Base-by-base conservation (phyloP, 1,140 invertebrate species). In the Drosophila tsacasi region DNA sequence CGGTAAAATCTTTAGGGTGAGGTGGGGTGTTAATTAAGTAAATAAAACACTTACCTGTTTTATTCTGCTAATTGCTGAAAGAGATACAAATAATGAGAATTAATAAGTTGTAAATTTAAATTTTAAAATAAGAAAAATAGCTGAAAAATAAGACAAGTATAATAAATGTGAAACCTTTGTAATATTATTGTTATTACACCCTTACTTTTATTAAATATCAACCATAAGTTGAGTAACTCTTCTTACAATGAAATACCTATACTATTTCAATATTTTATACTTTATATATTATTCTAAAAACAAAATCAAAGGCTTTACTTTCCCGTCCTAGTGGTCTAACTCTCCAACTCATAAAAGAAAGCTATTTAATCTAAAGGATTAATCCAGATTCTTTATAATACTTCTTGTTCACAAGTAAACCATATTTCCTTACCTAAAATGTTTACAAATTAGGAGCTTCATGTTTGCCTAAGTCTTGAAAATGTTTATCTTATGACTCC, bases 21-120 rank as follows among this genome's bases (percentile, higher is more conserved):
- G 19, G 13, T 8, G 12, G 2, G 10, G 5, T 79, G 49, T 25
- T 55, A 55, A 37, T 54, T 32, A 60, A 57, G 61, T 62, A 73
- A 77, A 52, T 19, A 44, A 44, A 62, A 37, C 25, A 65, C 83
- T 86, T 57, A 86, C 83, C 79, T 86, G 52, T 61, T 71, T 86
- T 71, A 67, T 21, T 62, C 76, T 37, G 59, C 65, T 68, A 72
- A 54, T 76, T 67, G 37, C 83, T 86, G 78, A 19, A 49, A 21
- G 72, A 76, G 15, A 75, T 1, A 44, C 39, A 40, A 55, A 37
- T 23, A 55, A 55, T 23, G 23, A 68, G 27, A 74, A 69, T 5
- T 42, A 76, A 66, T 10, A 55, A 35, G 9, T 8, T 2, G 19
- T 8, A 8, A 25, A 23, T 46, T 23, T 23, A 46, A 7, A 3